Evolutionary conservation across 2,797 vertebrate genomes (phyloP).

Genomic region (Sylvilagus floridanus): DNA sequence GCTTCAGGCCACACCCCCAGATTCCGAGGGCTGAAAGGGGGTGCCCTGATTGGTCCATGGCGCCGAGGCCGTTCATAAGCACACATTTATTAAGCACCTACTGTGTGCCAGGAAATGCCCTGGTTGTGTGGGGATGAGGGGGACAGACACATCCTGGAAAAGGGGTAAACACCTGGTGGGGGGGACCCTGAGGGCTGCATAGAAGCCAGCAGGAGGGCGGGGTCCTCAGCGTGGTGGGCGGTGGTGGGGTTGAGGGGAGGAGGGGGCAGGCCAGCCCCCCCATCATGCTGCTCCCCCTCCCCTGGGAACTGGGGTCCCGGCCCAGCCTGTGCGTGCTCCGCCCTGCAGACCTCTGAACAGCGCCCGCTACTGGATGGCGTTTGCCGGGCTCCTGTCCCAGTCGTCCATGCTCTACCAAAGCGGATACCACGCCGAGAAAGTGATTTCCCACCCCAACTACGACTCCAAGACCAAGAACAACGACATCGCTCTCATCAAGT

Average conservation of each 20-base stretch:
- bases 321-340: background rate
- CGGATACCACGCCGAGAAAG: conserved; percentile 82
- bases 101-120: background rate
- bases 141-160: background rate
- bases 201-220: fast-evolving
- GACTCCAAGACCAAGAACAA: conserved; percentile 88
- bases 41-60: no score
- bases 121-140: background rate
- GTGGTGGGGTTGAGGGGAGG: fast-evolving
- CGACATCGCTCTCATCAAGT: conserved; percentile 92
- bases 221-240: fast-evolving
- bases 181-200: fast-evolving
- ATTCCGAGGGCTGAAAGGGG: background rate
- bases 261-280: fast-evolving
- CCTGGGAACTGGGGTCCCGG: background rate
- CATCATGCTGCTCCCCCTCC: no score
- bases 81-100: background rate
- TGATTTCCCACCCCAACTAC: conserved; percentile 89
- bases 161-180: background rate
- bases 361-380: conserved; percentile 87
- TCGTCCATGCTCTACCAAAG: conserved; percentile 78
- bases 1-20: fast-evolving
- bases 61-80: fast-evolving
- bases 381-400: conserved; percentile 88
- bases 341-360: conserved; percentile 78